Percentiles rank a stretch among this genome's conserved stretches.
Evolutionary conservation across 2,797 vertebrate genomes (phyloP).

Genomic region (Tenualosa ilisha): DNA sequence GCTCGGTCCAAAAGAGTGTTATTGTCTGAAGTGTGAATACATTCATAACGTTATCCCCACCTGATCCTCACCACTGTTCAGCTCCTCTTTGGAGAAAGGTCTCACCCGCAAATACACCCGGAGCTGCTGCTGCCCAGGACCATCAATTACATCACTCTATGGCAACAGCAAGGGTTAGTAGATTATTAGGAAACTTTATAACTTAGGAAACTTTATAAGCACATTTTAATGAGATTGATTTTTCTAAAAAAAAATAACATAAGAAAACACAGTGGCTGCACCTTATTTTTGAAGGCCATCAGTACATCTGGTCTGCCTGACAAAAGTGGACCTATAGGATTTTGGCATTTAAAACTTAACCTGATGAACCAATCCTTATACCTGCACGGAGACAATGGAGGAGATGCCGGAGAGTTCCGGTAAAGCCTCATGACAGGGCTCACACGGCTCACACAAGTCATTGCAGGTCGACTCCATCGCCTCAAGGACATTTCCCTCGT

Average conservation of each 20-base stretch:
- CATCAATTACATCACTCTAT: conserved; percentile 54
- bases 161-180: conserved; percentile 4
- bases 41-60: conserved; percentile 57
- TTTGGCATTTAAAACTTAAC: too few relatives aligned
- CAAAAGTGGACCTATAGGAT: too few relatives aligned
- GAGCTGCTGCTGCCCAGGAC: conserved; percentile 72
- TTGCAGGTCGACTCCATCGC: conserved; percentile 68
- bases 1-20: too few relatives aligned
- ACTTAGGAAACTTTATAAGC: too few relatives aligned
- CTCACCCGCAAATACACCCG: conserved; percentile 84
- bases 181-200: too few relatives aligned
- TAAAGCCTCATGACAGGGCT: conserved; percentile 52
- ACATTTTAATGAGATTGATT: too few relatives aligned
- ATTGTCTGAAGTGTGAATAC: not conserved
- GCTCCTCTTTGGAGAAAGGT: conserved; percentile 83
- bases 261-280: too few relatives aligned
- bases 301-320: not conserved
- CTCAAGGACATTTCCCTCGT: conserved; percentile 46
- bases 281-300: too few relatives aligned
- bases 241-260: too few relatives aligned
- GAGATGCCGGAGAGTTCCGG: conserved; percentile 60
- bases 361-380: conserved; percentile 24
- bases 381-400: conserved; percentile 56
- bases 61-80: conserved; percentile 77
- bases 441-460: conserved; percentile 32